A percentile compares a stretch with the other conserved stretches of the same genome.
Evolutionary conservation across 2,888 invertebrate genomes (phyloP).

Genomic region (Tineola bisselliella): DNA sequence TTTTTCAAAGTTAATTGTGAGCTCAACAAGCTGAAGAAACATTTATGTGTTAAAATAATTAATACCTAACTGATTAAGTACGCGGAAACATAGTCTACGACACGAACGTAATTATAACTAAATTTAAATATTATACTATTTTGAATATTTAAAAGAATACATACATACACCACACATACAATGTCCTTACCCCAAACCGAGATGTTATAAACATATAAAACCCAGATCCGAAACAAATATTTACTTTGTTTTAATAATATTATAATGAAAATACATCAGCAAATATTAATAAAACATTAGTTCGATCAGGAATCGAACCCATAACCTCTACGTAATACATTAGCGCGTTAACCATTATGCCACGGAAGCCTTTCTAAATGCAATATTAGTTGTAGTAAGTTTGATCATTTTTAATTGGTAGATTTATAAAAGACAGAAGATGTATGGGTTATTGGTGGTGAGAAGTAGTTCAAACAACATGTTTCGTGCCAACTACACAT

Average conservation of each 20-base stretch:
- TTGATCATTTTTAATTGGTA: constrained; percentile 3
- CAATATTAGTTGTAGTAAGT: neutral
- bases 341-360: too few relatives aligned
- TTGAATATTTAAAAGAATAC: too few relatives aligned
- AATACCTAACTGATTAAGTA: neutral
- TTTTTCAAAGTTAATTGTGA: neutral
- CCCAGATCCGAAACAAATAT: too few relatives aligned
- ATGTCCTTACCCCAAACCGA: too few relatives aligned
- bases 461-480: constrained; percentile 56
- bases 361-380: too few relatives aligned
- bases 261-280: too few relatives aligned
- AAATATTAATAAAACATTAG: too few relatives aligned
- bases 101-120: neutral
- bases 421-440: constrained; percentile 10
- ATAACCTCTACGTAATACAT: too few relatives aligned
- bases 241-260: too few relatives aligned
- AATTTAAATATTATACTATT: neutral
- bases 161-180: too few relatives aligned
- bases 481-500: constrained; percentile 45
- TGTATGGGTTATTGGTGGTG: constrained; percentile 30
- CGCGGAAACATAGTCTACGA: neutral
- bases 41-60: constrained; percentile 2
- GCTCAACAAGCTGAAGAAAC: neutral
- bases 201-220: too few relatives aligned
- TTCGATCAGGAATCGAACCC: too few relatives aligned